Conservation (phyloP, 2,797 vertebrate species). For the Trachops cirrhosus region DNA sequence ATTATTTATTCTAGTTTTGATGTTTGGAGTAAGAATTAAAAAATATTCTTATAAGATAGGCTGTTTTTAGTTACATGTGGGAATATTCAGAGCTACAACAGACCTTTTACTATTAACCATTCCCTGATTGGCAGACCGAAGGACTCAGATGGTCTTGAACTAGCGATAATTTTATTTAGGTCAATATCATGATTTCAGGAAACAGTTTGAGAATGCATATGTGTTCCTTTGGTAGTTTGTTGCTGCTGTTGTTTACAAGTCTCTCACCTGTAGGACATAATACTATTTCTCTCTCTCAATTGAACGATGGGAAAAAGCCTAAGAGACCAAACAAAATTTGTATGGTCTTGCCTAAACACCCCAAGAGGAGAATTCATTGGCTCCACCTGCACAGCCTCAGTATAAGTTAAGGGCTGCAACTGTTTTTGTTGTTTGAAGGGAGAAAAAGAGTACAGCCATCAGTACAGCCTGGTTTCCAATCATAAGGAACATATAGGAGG, state of each 20-base stretch:
- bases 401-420: background rate
- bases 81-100: slow-evolving; percentile 24
- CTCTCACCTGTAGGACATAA: background rate
- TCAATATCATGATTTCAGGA: background rate
- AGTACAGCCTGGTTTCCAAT: background rate
- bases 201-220: background rate
- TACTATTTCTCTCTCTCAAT: background rate
- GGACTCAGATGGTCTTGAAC: background rate
- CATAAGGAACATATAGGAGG: background rate
- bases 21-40: background rate
- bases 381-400: background rate
- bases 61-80: background rate
- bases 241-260: background rate
- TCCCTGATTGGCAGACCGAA: slow-evolving; percentile 4
- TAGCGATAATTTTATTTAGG: slow-evolving; percentile 3
- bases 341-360: background rate
- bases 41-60: background rate
- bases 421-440: background rate
- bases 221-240: background rate
- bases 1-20: slow-evolving; percentile 55
- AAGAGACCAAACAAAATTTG: background rate
- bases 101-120: background rate
- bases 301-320: background rate
- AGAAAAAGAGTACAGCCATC: background rate
- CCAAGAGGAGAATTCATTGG: background rate